Evolutionary conservation across 2,888 invertebrate genomes (phyloP).

Genomic region (Xanthia togata): DNA sequence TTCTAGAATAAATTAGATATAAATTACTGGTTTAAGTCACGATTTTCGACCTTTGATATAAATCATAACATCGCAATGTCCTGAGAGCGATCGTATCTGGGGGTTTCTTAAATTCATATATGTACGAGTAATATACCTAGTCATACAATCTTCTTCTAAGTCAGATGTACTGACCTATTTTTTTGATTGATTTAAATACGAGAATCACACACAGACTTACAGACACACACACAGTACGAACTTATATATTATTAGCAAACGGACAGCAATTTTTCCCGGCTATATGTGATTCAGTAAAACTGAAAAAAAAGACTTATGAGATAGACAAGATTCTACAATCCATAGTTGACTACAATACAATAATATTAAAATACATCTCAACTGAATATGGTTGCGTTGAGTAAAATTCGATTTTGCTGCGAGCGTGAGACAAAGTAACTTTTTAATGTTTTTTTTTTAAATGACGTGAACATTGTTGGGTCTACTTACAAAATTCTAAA

Average conservation of each 20-base stretch:
- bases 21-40: slow-evolving; percentile 37
- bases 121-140: too few relatives aligned
- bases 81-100: slow-evolving; percentile 39
- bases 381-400: neutral
- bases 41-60: slow-evolving; percentile 37
- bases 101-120: slow-evolving; percentile 23
- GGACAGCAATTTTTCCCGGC: neutral
- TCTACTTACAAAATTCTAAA: too few relatives aligned
- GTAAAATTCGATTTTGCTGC: too few relatives aligned
- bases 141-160: slow-evolving; percentile 14
- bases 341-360: neutral
- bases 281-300: neutral
- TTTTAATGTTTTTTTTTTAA: too few relatives aligned
- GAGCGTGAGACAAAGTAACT: too few relatives aligned
- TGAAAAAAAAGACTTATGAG: neutral
- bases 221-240: too few relatives aligned
- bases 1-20: slow-evolving; percentile 1
- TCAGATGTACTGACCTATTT: neutral
- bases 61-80: slow-evolving; percentile 41
- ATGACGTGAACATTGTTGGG: too few relatives aligned
- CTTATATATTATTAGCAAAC: neutral
- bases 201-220: too few relatives aligned
- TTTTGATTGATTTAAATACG: slow-evolving; percentile 4
- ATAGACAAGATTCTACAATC: neutral
- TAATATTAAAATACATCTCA: neutral